Evolutionary conservation across 1,140 invertebrate species (phyloP), one percentile per base, ranked within the genome.

Genomic region (Goniozus legneri): DNA sequence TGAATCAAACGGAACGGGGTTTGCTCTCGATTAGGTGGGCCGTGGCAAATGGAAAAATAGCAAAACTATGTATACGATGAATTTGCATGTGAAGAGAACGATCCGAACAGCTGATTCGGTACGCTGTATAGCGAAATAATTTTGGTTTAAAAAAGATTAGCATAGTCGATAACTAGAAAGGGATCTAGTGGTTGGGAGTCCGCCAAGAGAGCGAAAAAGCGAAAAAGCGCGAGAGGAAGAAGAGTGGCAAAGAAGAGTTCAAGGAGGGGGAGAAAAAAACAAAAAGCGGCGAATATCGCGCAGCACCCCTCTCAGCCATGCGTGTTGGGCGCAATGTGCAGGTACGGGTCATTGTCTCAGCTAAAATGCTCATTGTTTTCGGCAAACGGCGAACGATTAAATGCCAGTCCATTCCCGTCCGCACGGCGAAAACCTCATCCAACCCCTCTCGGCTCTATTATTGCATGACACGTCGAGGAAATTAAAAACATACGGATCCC

Each of bases 321-420:
- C 57, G 53, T 62, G 50, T 56, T 62, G 53, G 40, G 46, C 32
- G 44, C 45, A 54, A 54, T 50, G 44, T 55, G 49, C 54, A 49
- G 47, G 42, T 54, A 57, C 39, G 35, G 22, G 33, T 22, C n/a
- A 52, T 52, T 43, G 50, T 52, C 48, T 52, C 39, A 8, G 20
- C 32, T 36, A 47, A 53, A 50, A 50, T 27, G 42, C 38, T 20
- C 47, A 45, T 6, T 30, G 47, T 38, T 12, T 35, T 44, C 18
- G 37, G 38, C 22, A 50, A 50, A 47, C 41, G 51, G 50, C 27
- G 47, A 38, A 24, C 34, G 33, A 52, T 52, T 53, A 53, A 44
- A 27, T 2, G 36, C 44, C 50, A 47, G 36, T 50, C 50, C 40
- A 50, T 32, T 44, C 40, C 39, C 47, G n/a, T n/a, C n/a, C n/a